Evolutionary conservation across 2,888 invertebrate genomes (phyloP), one percentile per base, ranked within the genome.

Genomic region (Gastrophysa polygoni): DNA sequence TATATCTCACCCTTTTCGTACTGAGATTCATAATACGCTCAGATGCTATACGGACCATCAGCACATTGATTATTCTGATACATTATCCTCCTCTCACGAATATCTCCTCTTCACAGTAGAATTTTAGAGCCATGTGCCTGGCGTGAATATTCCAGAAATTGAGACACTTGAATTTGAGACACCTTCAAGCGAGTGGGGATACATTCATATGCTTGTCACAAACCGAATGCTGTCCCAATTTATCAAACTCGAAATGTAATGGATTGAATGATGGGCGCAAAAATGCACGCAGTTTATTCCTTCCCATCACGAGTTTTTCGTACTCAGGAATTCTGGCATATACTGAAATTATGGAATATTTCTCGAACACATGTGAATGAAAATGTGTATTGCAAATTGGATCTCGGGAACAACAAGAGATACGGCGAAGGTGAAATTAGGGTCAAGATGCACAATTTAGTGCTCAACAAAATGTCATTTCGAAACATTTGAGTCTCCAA

Each of bases 161-260:
- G 49, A 43, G 52, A 47, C 56, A 43, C 54, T 47, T 29, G 58
- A 49, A 49, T 58, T 52, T 32, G 54, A 49, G 28, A 56, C 57
- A 50, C 44, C 24, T 55, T 52, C 57, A 48, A 46, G 52, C 51
- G 32, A 47, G 50, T 21, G 24, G 38, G 38, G 46, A 57, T 54
- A 55, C 58, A 58, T 62, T n/a, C n/a, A 57, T 57, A 57, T 61
- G 57, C 61, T 61, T 61, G 61, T 61, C 61, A 61, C 47, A 32
- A 24, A 20, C 61, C 61, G 52, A 57, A 51, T 47, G 61, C 34
- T 61, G 51, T 57, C 38, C 57, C 51, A n/a, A 51, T 51, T 44
- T 29, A 57, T 57, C 52, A 47, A 44, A 43, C 54, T 38, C 14
- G 55, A 49, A 55, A 58, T 62, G 48, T 49, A 24, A 24, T 24